Evolutionary conservation across 2,797 vertebrate species (phyloP).

Genomic region (Hypotaenidia philippensis): DNA sequence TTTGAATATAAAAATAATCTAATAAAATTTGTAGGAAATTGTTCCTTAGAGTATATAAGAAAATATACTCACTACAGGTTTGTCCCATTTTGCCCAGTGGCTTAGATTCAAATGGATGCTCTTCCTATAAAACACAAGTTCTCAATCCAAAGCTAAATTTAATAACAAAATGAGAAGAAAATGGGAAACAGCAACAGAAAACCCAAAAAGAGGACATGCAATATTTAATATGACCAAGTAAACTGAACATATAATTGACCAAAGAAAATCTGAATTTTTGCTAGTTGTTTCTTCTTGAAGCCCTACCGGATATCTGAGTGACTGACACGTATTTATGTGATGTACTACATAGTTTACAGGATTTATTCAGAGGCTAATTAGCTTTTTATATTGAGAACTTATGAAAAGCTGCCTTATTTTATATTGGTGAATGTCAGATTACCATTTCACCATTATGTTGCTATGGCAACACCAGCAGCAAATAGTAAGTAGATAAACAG

Average conservation of each 20-base stretch:
- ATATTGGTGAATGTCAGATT: slow-evolving; percentile 2
- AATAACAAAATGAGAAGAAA: background rate
- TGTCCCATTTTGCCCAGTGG: slow-evolving; percentile 10
- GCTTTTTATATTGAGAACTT: background rate
- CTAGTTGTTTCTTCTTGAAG: background rate
- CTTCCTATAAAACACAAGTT: background rate
- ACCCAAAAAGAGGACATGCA: background rate
- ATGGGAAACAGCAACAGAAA: background rate
- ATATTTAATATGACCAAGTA: background rate
- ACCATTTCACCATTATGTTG: background rate
- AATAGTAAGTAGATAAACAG: background rate
- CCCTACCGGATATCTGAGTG: no score
- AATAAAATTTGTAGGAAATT: background rate
- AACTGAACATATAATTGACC: background rate
- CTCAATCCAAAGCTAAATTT: background rate
- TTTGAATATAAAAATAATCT: background rate
- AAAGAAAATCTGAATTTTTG: background rate
- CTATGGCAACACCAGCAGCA: slow-evolving; percentile 8
- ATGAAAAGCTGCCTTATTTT: background rate
- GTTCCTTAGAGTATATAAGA: background rate
- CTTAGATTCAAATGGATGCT: background rate
- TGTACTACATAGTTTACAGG: background rate
- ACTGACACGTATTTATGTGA: background rate
- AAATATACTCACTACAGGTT: background rate
- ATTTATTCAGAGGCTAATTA: background rate